Evolutionary conservation across 1,140 invertebrate genomes (phyloP).

Genomic region (Drosophila subpulchrella): DNA sequence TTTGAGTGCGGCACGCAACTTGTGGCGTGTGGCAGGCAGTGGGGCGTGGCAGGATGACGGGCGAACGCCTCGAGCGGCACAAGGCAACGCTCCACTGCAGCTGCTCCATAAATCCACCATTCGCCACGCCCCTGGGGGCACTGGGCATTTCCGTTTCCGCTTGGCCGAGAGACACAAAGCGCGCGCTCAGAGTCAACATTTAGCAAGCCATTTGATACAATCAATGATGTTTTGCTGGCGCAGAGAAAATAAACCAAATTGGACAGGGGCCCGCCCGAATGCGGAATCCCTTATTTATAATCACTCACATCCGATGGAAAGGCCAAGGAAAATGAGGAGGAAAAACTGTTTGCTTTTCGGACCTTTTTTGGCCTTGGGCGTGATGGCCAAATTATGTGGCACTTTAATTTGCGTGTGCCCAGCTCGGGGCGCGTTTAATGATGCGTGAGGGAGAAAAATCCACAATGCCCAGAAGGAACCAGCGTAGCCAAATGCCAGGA

Average conservation of each 20-base stretch:
- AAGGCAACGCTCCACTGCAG: conserved; percentile 6
- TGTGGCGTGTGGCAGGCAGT: conserved; percentile 55
- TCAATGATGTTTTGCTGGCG: conserved; percentile 52
- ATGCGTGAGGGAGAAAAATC: conserved; percentile 52
- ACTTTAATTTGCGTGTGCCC: conserved; percentile 69
- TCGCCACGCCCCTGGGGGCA: conserved; percentile 27
- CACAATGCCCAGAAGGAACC: neutral
- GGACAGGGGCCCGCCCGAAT: too few species aligned
- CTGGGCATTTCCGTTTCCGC: conserved; percentile 71
- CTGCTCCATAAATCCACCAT: conserved; percentile 45
- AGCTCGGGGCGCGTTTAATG: conserved; percentile 58
- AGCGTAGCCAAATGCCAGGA: neutral
- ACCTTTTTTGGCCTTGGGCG: conserved; percentile 23
- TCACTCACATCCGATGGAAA: conserved; percentile 60
- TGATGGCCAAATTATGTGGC: conserved; percentile 53
- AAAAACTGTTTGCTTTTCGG: conserved; percentile 30
- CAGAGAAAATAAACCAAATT: conserved; percentile 31
- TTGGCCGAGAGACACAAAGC: neutral
- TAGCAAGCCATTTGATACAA: conserved; percentile 71
- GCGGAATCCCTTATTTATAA: conserved; percentile 73
- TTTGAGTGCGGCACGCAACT: conserved; percentile 45
- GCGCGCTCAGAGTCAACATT: conserved; percentile 54
- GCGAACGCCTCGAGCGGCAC: conserved; percentile 33
- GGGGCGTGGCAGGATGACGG: conserved; percentile 44
- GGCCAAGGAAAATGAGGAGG: conserved; percentile 21